Evolutionary conservation across 2,797 vertebrate species (phyloP).

Genomic region (Phyllotis vaccarum): DNA sequence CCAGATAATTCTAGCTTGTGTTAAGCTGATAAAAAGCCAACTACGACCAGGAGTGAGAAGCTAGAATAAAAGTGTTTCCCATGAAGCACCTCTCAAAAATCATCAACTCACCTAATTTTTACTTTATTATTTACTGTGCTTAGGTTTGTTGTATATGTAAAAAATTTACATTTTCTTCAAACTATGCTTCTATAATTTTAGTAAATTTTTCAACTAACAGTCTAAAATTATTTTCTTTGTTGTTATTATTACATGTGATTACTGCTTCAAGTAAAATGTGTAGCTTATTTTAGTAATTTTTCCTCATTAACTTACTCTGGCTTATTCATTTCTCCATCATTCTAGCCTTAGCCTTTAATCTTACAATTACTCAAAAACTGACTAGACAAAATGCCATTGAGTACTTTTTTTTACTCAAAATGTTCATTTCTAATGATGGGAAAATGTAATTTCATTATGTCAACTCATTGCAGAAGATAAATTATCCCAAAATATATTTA

Average conservation of each 20-base stretch:
- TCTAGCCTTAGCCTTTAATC: constrained; percentile 52
- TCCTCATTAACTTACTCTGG: constrained; percentile 2
- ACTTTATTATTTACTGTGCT: background rate
- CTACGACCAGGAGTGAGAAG: background rate
- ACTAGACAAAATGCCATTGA: constrained; percentile 41
- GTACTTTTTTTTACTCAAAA: background rate
- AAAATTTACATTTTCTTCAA: constrained; percentile 47
- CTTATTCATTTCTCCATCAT: background rate
- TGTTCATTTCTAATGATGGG: constrained; percentile 18
- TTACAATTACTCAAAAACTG: constrained; percentile 21
- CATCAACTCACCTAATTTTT: background rate
- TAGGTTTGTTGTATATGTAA: background rate
- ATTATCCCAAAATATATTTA: constrained; percentile 50
- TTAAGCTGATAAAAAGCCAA: background rate
- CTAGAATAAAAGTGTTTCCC: background rate
- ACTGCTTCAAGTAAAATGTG: background rate
- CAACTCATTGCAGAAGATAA: constrained; percentile 41
- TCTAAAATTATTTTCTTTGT: constrained; percentile 15
- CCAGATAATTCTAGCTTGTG: background rate
- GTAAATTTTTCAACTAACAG: constrained; percentile 17
- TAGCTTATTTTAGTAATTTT: constrained; percentile 54
- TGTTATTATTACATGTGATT: background rate
- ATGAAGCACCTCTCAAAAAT: background rate
- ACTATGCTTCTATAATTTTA: constrained; percentile 30
- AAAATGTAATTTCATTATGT: constrained; percentile 55